Evolutionary conservation across 2,888 invertebrate genomes (phyloP), one percentile per base, ranked within the genome.

Genomic region (Chorisops tibialis): DNA sequence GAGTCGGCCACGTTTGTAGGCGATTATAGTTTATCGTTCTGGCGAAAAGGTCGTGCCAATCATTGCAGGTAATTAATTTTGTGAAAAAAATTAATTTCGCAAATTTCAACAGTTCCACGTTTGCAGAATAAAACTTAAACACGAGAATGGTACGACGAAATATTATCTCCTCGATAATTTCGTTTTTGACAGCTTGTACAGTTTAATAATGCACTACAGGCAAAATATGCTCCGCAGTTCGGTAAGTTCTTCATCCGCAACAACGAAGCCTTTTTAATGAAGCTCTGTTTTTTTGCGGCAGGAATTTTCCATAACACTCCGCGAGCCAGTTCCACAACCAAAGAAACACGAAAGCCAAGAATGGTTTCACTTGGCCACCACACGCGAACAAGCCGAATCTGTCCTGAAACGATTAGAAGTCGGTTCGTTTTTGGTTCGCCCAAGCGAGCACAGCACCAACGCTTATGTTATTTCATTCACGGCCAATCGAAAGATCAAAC

Each of bases 1-100:
- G 93, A 94, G 69, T 95, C 96, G 74, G 94, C 94, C 22, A 96
- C 96, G 0, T 96, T 96, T 78, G 93, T 96, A 0, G 96, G 96
- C 0, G 96, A 96, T 76, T 96, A 95, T 74, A 94, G 95, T 65
- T 80, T 97, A 22, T 96, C 96, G 0, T 96, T 97, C 79, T 93
- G 93, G 95, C 83, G 95, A 12, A 87, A 89, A 69, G 91, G 89
- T 43, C 87, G 87, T 72, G 93, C 93, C 1, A 93, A 93, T 76
- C 96, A 96, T 75, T 96, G 96, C 74, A 76, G 68, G 68, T 67
- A 48, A 37, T 22, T 62, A 18, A 4, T 2, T 30, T 30, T 30
- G 1, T 2, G 6, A 9, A 2, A 41, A 41, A 41, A 37, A 37
- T 37, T 37, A 7, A 7, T 11, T 37, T 41, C 18, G 11, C 41